Conservation (phyloP, 2,797 vertebrate genomes). For the Sphenopsis melanotis region DNA sequence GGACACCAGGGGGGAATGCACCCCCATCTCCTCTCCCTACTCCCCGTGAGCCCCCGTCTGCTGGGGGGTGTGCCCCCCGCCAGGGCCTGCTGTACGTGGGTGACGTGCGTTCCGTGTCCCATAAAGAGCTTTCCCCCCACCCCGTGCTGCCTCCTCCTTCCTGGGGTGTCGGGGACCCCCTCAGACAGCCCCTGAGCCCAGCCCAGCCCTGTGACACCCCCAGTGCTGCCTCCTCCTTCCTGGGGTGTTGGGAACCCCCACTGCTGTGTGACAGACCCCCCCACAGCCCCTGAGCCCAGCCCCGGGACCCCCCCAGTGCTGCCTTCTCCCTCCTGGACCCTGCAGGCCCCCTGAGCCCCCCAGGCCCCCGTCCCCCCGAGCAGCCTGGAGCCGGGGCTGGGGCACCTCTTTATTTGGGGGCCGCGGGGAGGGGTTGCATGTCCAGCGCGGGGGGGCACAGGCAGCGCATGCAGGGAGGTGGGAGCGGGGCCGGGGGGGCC, state of each 20-base stretch:
- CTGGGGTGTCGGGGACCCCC: not conserved
- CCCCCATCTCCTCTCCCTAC: not conserved
- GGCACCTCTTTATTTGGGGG: not conserved
- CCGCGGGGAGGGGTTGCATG: not conserved
- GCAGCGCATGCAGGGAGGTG: not conserved
- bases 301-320: too few species aligned
- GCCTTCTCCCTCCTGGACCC: too few species aligned
- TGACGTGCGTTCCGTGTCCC: not conserved
- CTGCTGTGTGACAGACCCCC: too few species aligned
- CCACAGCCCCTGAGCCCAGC: too few species aligned
- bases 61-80: not conserved
- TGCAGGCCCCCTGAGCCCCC: too few species aligned
- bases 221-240: too few species aligned
- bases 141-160: not conserved
- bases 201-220: not conserved
- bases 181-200: too few species aligned
- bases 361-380: too few species aligned
- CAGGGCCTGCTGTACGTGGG: not conserved
- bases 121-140: not conserved
- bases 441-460: not conserved
- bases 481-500: not conserved
- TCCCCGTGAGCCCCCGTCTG: not conserved
- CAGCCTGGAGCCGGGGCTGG: not conserved
- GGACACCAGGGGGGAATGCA: not conserved
- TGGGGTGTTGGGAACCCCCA: not conserved